phyloP scores from a whole-genome alignment of 2,888 invertebrate genomes.

The Athetis lepigone region DNA sequence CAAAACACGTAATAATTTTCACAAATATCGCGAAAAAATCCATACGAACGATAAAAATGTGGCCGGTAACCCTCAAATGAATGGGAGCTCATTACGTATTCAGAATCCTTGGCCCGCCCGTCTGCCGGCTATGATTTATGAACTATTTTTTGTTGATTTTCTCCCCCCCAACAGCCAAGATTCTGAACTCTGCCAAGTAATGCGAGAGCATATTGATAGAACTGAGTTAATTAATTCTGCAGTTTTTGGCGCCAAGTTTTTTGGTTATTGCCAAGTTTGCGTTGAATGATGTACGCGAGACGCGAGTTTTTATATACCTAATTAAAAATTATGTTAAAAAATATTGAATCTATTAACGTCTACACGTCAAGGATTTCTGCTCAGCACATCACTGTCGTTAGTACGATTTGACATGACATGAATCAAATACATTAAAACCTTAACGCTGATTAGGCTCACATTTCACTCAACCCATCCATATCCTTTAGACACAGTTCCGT shows the following conservation, averaged over 20 bases:
- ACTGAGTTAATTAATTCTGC: constrained; percentile 74
- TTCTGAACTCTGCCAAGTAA: constrained; percentile 79
- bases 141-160: constrained; percentile 85
- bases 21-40: constrained; percentile 68
- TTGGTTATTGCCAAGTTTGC: constrained; percentile 55
- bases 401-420: constrained; percentile 15
- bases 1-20: constrained; percentile 56
- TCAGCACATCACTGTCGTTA: not conserved
- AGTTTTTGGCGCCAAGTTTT: constrained; percentile 67
- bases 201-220: constrained; percentile 86
- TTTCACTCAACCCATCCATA: constrained; percentile 46
- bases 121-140: constrained; percentile 86
- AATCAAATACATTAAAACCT: constrained; percentile 21
- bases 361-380: not conserved
- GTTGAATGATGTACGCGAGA: constrained; percentile 24
- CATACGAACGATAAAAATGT: constrained; percentile 74
- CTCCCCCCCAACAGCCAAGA: constrained; percentile 75
- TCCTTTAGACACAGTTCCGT: constrained; percentile 63
- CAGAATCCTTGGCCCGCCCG: constrained; percentile 80
- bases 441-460: constrained; percentile 33
- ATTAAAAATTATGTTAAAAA: no score
- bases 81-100: constrained; percentile 83
- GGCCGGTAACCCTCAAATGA: constrained; percentile 80
- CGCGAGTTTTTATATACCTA: constrained; percentile 7
- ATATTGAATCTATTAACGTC: no score